Conservation (phyloP, 2,113 vertebrate species). For the Odontophorus gujanensis region DNA sequence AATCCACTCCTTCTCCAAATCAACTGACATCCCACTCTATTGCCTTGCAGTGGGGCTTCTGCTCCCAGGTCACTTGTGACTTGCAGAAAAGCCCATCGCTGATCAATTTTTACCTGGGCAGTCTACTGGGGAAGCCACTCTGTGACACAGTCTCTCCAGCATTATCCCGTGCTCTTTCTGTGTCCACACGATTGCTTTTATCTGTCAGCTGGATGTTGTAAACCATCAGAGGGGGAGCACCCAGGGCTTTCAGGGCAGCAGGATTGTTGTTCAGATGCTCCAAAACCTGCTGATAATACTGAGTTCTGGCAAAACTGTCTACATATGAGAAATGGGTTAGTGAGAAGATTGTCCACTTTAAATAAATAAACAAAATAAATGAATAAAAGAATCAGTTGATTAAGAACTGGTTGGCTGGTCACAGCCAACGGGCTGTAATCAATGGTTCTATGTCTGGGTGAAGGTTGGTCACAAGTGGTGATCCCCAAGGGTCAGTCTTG, state of each 20-base stretch:
- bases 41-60: neutral
- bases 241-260: slow-evolving; percentile 81
- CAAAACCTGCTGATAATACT: slow-evolving; percentile 82
- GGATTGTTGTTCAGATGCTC: slow-evolving; percentile 76
- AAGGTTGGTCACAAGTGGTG: too few species aligned
- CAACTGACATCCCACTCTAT: neutral
- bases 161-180: slow-evolving; percentile 68
- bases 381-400: too few species aligned
- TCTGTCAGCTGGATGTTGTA: slow-evolving; percentile 83
- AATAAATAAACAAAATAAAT: neutral
- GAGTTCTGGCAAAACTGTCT: slow-evolving; percentile 78
- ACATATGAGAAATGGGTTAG: neutral
- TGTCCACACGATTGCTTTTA: slow-evolving; percentile 77
- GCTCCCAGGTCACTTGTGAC: neutral
- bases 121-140: neutral
- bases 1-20: neutral
- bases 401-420: too few species aligned
- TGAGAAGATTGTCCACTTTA: neutral
- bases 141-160: neutral
- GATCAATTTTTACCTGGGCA: neutral
- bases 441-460: too few species aligned
- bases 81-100: neutral
- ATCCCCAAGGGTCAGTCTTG: too few species aligned
- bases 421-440: too few species aligned
- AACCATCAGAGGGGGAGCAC: slow-evolving; percentile 81